Conservation (phyloP, 1,140 invertebrate genomes). For the Panonychus citri region DNA sequence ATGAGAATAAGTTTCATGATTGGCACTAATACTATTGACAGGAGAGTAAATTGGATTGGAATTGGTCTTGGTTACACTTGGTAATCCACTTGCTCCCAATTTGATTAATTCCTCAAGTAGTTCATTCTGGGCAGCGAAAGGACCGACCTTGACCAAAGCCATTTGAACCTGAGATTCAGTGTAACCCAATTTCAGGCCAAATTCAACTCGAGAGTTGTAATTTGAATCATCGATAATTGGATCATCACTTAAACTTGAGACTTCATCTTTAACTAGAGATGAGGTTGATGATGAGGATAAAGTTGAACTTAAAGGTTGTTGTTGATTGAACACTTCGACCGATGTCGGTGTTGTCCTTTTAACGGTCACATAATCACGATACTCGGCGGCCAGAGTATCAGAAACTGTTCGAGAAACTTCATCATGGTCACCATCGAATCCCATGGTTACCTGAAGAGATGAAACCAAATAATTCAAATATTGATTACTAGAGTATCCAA, state of each 20-base stretch:
- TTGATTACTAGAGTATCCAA: too few relatives aligned
- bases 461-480: neutral
- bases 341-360: neutral
- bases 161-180: slow-evolving; percentile 57
- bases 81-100: slow-evolving; percentile 17
- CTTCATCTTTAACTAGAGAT: neutral
- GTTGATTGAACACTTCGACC: neutral
- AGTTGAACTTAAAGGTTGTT: neutral
- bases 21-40: neutral
- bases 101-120: slow-evolving; percentile 42
- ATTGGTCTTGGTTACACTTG: neutral
- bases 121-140: slow-evolving; percentile 59
- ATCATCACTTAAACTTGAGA: neutral
- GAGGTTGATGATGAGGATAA: neutral
- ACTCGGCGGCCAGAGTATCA: slow-evolving; percentile 57
- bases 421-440: slow-evolving; percentile 27
- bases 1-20: neutral
- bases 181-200: slow-evolving; percentile 70
- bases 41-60: neutral
- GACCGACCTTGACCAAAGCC: slow-evolving; percentile 55
- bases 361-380: slow-evolving; percentile 47
- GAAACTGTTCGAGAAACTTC: slow-evolving; percentile 53
- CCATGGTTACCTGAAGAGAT: neutral
- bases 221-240: neutral
- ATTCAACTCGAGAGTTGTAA: slow-evolving; percentile 36